Evolutionary conservation across 2,888 invertebrate species (phyloP).

Genomic region (Agrilus mali): DNA sequence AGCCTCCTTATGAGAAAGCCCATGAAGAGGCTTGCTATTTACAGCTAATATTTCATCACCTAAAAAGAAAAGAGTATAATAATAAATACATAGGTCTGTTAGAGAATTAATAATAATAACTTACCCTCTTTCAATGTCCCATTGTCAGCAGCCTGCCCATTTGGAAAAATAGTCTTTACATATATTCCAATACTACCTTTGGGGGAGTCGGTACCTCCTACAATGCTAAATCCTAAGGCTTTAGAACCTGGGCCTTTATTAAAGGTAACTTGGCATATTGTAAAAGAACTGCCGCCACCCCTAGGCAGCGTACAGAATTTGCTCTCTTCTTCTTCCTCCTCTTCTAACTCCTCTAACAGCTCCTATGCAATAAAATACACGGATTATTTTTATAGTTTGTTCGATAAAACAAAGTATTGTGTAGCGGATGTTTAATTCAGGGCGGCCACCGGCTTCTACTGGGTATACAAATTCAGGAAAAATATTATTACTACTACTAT

Average conservation of each 20-base stretch:
- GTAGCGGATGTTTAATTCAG: too few relatives aligned
- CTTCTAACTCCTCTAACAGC: constrained; percentile 30
- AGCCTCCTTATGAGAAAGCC: constrained; percentile 81
- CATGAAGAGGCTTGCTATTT: constrained; percentile 71
- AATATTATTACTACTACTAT: too few relatives aligned
- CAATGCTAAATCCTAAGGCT: constrained; percentile 80
- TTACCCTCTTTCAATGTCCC: constrained; percentile 70
- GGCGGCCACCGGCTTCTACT: too few relatives aligned
- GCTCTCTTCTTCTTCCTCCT: constrained; percentile 39
- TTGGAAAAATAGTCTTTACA: constrained; percentile 75
- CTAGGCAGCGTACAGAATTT: constrained; percentile 47
- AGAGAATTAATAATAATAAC: neutral
- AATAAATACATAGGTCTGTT: neutral
- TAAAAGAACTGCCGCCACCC: constrained; percentile 40
- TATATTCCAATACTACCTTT: constrained; percentile 80
- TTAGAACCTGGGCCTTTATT: constrained; percentile 74
- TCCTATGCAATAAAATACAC: constrained; percentile 13
- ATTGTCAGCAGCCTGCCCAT: constrained; percentile 75
- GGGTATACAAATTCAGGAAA: too few relatives aligned
- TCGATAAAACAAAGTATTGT: too few relatives aligned
- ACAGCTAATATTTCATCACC: constrained; percentile 87
- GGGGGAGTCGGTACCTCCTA: constrained; percentile 77
- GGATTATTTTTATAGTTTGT: constrained; percentile 2
- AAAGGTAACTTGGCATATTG: constrained; percentile 45
- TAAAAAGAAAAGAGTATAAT: constrained; percentile 33